Conservation (phyloP, 2,888 invertebrate genomes). For the Galerucella calmariensis region DNA sequence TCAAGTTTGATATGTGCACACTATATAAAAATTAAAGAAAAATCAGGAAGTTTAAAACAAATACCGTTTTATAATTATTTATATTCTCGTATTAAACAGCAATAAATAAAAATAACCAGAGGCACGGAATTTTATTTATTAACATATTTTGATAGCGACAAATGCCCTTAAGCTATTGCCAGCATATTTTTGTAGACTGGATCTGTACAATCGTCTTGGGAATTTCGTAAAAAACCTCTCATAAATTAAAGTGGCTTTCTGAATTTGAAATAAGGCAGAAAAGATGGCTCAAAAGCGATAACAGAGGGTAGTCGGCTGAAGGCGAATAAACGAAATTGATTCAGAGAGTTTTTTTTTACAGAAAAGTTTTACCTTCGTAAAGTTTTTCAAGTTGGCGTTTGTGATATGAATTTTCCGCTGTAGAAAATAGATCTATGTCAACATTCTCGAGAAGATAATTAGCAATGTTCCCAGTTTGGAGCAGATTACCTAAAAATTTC, state of each 20-base stretch:
- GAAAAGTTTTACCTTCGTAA: conserved; percentile 48
- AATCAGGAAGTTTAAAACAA: background rate
- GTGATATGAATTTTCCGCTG: conserved; percentile 53
- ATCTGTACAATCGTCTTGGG: conserved; percentile 3
- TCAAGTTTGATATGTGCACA: conserved; percentile 21
- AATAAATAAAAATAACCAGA: too few species aligned
- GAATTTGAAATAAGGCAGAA: conserved; percentile 54
- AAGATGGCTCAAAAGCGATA: conserved; percentile 50
- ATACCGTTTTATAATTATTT: background rate
- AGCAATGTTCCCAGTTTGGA: too few species aligned
- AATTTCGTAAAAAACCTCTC: conserved; percentile 41
- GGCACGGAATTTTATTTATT: background rate
- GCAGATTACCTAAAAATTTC: too few species aligned
- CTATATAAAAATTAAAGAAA: background rate
- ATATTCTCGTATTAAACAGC: too few species aligned
- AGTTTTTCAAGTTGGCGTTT: conserved; percentile 52
- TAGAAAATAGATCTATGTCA: conserved; percentile 41
- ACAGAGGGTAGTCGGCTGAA: conserved; percentile 48
- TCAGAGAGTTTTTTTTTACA: conserved; percentile 50
- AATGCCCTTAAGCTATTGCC: background rate
- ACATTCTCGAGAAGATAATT: too few species aligned
- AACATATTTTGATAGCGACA: background rate
- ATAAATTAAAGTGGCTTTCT: conserved; percentile 54
- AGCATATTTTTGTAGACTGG: background rate
- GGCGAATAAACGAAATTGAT: conserved; percentile 57